Evolutionary conservation across 2,888 invertebrate genomes (phyloP).

Genomic region (Melanchra persicariae): DNA sequence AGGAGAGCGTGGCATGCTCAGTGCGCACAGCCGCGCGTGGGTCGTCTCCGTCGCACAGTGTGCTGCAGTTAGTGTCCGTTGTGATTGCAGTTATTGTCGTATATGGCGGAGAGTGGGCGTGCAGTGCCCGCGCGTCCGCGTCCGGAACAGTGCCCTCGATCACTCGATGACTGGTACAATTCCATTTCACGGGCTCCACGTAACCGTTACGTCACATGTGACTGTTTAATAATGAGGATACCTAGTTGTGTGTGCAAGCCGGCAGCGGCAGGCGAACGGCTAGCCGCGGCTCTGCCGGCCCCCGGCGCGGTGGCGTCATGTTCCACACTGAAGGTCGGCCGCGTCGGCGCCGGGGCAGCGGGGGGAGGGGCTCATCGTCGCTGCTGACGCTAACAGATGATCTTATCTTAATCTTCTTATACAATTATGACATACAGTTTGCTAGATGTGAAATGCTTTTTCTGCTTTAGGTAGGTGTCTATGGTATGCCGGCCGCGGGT

Average conservation of each 20-base stretch:
- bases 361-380: constrained; percentile 22
- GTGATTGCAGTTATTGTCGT: constrained; percentile 1
- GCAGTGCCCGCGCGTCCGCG: background rate
- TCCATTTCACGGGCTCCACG: constrained; percentile 11
- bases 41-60: background rate
- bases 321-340: background rate
- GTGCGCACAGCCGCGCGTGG: background rate
- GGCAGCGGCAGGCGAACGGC: background rate
- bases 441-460: constrained; percentile 6
- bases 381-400: constrained; percentile 12
- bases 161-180: constrained; percentile 22
- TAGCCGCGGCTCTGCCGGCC: background rate
- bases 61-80: background rate
- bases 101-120: background rate
- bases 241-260: background rate
- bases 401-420: constrained; percentile 23
- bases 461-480: background rate
- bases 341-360: background rate
- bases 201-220: constrained; percentile 19
- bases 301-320: background rate
- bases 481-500: background rate
- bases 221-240: constrained; percentile 24
- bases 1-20: background rate
- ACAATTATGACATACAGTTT: constrained; percentile 1
- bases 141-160: constrained; percentile 47